phyloP scores from a whole-genome alignment of 35 echinoderm and acorn worm species.

The Holothuria glaberrima region DNA sequence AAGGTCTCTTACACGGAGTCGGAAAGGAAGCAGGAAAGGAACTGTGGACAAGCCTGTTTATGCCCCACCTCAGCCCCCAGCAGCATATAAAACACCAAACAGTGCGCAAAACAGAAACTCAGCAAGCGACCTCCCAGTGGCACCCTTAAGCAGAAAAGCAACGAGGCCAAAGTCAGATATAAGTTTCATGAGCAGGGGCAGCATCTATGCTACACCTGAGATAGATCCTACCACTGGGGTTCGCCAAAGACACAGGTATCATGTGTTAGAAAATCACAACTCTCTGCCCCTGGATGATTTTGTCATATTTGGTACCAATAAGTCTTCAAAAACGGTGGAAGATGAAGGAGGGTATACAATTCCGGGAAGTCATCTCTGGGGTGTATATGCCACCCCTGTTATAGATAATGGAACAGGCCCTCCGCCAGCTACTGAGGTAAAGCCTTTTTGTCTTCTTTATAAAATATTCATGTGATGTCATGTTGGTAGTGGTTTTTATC shows the following conservation, averaged over 20 bases:
- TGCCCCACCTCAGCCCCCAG: constrained; percentile 26
- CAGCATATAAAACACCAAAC: neutral
- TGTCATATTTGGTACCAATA: constrained; percentile 26
- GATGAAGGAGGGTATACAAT: constrained; percentile 49
- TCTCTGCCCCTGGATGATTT: constrained; percentile 3
- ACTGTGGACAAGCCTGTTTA: constrained; percentile 27
- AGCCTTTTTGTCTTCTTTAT: neutral
- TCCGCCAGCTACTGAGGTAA: neutral
- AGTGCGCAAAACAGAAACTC: constrained; percentile 20
- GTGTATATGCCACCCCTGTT: neutral
- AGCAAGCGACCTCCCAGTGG: neutral
- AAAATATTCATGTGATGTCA: no score
- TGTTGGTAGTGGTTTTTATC: no score
- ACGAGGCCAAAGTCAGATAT: constrained; percentile 30
- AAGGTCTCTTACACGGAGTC: constrained; percentile 18
- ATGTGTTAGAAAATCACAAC: constrained; percentile 38
- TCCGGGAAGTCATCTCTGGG: constrained; percentile 51
- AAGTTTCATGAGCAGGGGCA: constrained; percentile 13
- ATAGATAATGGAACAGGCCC: neutral
- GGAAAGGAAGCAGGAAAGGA: neutral
- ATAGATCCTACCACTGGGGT: neutral
- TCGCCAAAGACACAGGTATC: neutral
- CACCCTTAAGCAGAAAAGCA: neutral
- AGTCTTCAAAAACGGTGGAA: neutral
- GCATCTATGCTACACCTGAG: constrained; percentile 36